These are phyloP conservation scores for Eublepharis macularius DNA, from an alignment of 2,113 vertebrate species.

Conservation along the genomic window DNA sequence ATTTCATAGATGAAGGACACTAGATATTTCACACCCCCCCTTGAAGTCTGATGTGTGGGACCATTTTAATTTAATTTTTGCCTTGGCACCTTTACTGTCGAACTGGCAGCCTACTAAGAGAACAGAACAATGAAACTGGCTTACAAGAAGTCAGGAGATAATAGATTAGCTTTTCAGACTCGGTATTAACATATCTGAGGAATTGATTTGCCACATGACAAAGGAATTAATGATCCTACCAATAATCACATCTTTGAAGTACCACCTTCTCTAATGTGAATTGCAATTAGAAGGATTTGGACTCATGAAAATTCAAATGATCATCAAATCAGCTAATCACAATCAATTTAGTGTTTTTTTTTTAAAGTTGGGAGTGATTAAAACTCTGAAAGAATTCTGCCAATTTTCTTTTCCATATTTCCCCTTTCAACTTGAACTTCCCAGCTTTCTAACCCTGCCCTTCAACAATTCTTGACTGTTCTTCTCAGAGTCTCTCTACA, in stretches of 20 bases:
- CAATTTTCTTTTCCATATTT: not conserved
- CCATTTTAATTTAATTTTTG: accelerated
- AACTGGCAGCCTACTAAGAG: not conserved
- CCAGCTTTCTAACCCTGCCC: not conserved
- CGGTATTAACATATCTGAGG: not conserved
- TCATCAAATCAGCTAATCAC: constrained; percentile 35
- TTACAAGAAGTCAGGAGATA: not conserved
- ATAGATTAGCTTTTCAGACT: constrained; percentile 8
- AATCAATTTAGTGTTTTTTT: constrained; percentile 26
- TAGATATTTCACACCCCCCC: not conserved
- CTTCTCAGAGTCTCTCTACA: too few relatives aligned
- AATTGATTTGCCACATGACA: constrained; percentile 35
- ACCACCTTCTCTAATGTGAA: constrained; percentile 39
- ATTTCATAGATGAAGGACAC: not conserved
- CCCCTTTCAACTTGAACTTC: not conserved
- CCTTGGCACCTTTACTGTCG: not conserved
- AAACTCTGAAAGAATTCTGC: not conserved
- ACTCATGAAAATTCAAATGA: constrained; percentile 57
- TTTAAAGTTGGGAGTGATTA: not conserved
- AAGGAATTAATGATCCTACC: constrained; percentile 45
- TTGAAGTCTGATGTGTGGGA: not conserved
- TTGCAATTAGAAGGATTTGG: constrained; percentile 49
- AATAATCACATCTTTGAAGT: constrained; percentile 46
- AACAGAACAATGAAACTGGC: not conserved
- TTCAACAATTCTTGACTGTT: not conserved